Evolutionary conservation across 1,140 invertebrate species (phyloP), one percentile per base, ranked within the genome.

Genomic region (Drosophila kepulauana): DNA sequence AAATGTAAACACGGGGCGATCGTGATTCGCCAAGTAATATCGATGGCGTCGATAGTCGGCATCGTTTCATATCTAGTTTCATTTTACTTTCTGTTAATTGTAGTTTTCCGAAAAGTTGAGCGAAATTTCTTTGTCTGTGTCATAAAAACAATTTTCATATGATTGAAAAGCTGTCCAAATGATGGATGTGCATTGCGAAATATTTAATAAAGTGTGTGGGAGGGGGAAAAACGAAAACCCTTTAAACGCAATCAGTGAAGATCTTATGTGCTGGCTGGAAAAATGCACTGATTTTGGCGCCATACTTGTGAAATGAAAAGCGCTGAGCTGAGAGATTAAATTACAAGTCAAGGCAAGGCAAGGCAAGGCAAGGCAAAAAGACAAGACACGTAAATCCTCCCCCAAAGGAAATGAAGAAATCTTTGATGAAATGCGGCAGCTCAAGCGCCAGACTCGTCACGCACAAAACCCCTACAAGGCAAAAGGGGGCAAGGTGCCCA

Each of bases 341-440:
- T 86, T 85, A 78, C 81, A 73, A 62, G 52, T 45, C 51, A 68
- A 38, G 63, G 3, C 20, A 25, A 25, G 20, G 20, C 20, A 20
- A 20, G 52, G 35, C 51, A 68, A 38, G 52, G 35, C 51, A 68
- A 38, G 63, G 52, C 63, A 10, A 38, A 38, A 56, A 48, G 71
- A 56, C 30, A 56, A 33, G 38, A 63, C 51, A 62, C 57, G 52
- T 48, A 65, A 69, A 58, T 52, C 43, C 73, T 33, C 30, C 41
- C 38, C 48, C 69, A 30, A 38, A 68, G 64, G 54, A 73, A 64
- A 63, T 72, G 63, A 43, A 70, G 51, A 84, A 81, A 78, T 86
- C 78, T 81, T 84, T 81, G 74, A 85, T 78, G 75, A 85, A 81
- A 81, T 64, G 74, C 65, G 81, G 68, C 75, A 64, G 62, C 65